Evolutionary conservation across 2,113 vertebrate genomes (phyloP).

Genomic region (Columbina picui): DNA sequence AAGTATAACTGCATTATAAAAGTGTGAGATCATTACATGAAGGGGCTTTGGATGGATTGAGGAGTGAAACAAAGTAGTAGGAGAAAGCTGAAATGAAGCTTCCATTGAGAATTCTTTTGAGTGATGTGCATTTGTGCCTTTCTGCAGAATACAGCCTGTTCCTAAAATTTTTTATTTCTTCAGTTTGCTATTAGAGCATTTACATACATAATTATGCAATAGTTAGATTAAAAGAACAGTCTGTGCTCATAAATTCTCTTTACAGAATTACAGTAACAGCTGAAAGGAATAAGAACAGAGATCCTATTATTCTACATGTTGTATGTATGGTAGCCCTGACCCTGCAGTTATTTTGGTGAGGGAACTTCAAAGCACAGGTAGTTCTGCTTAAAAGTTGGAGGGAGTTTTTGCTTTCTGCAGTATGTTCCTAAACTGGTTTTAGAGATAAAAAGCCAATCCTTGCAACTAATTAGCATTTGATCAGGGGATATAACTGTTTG

Average conservation of each 20-base stretch:
- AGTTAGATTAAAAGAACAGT: background rate
- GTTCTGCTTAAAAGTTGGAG: background rate
- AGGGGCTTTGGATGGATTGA: background rate
- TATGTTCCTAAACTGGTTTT: background rate
- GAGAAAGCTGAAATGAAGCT: background rate
- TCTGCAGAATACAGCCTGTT: background rate
- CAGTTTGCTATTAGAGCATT: background rate
- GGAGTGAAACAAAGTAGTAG: background rate
- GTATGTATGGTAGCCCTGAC: background rate
- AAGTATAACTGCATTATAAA: background rate
- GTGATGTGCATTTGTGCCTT: background rate
- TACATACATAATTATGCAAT: background rate
- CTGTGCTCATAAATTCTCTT: background rate
- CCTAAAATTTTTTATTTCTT: background rate
- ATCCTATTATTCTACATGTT: background rate
- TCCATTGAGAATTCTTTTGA: background rate
- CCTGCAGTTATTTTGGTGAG: background rate
- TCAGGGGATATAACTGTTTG: background rate
- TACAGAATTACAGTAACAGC: background rate
- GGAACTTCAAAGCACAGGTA: background rate
- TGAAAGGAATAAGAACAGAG: background rate
- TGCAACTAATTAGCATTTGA: background rate
- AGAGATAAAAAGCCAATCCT: background rate
- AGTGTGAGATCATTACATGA: background rate
- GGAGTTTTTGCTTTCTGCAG: background rate